Conservation (phyloP, 2,113 vertebrate species). For the Psilopogon haemacephalus region DNA sequence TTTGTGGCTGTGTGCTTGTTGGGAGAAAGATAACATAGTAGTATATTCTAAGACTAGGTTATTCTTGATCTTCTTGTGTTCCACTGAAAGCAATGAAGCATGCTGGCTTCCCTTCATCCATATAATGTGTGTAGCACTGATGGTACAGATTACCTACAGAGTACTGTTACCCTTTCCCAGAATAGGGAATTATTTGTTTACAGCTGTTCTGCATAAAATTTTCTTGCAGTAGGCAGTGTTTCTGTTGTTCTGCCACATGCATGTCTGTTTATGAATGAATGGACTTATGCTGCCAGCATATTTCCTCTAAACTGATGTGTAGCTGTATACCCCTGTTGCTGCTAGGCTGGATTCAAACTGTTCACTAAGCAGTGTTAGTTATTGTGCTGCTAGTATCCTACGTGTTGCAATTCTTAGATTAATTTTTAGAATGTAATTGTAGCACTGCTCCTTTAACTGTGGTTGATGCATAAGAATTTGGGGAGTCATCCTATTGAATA, state of each 20-base stretch:
- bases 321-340: not conserved
- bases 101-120: not conserved
- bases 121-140: not conserved
- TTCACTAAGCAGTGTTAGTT: not conserved
- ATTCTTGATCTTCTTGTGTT: not conserved
- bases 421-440: not conserved
- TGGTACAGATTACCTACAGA: not conserved
- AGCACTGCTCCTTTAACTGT: not conserved
- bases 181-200: not conserved
- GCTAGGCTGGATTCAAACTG: not conserved
- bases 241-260: not conserved
- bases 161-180: not conserved
- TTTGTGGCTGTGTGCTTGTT: not conserved
- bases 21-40: not conserved
- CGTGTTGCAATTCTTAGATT: not conserved
- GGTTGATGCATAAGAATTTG: not conserved
- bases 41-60: not conserved
- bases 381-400: not conserved
- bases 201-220: not conserved
- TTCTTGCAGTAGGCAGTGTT: not conserved
- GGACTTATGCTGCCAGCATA: not conserved
- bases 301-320: not conserved
- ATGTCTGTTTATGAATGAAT: not conserved
- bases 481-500: not conserved
- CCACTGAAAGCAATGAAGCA: not conserved